Conservation (phyloP, 2,113 vertebrate genomes). For the Charadrius vociferus region DNA sequence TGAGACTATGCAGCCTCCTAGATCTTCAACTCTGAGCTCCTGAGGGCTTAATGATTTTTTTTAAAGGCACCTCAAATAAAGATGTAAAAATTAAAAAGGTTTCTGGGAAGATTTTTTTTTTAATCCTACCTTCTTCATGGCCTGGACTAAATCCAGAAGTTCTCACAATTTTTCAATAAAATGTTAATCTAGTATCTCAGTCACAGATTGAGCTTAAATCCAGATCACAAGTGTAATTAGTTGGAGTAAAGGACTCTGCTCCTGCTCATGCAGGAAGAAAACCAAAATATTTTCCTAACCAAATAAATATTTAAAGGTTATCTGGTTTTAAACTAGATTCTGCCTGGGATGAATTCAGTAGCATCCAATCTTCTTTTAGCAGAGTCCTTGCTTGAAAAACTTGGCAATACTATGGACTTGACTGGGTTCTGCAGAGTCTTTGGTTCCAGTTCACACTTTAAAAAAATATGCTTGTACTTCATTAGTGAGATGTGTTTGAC, state of each 20-base stretch:
- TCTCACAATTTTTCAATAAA: neutral
- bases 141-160: neutral
- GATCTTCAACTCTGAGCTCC: neutral
- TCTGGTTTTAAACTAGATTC: neutral
- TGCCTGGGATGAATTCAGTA: neutral
- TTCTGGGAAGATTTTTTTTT: neutral
- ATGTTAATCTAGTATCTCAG: neutral
- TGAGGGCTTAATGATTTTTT: neutral
- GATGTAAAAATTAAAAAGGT: neutral
- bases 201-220: neutral
- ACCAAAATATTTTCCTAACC: neutral
- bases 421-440: neutral
- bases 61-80: neutral
- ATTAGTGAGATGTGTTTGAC: neutral
- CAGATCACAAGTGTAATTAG: neutral
- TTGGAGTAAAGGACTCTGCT: neutral
- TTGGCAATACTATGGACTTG: neutral
- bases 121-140: neutral
- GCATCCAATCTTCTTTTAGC: neutral
- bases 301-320: neutral
- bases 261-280: neutral
- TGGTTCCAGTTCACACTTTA: neutral
- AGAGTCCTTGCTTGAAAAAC: neutral
- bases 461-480: neutral
- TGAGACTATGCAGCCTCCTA: neutral